These are phyloP conservation scores for Potamarius usumacintae DNA, from an alignment of 2,113 vertebrate species.

Conservation along the genomic window DNA sequence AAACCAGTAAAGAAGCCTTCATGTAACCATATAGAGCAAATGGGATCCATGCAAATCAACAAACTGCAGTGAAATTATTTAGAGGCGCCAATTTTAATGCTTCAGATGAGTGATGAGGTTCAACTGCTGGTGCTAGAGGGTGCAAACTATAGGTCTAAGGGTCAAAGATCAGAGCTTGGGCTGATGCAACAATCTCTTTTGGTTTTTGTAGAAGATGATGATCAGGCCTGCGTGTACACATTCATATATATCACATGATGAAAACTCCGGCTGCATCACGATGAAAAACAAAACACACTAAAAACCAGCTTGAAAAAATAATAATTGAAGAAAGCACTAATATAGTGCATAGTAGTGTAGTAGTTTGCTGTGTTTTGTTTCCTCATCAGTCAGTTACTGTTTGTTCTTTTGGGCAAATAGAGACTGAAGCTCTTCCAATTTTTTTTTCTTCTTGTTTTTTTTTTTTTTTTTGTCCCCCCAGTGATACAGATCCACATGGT, in stretches of 20 bases:
- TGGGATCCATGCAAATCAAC: not conserved
- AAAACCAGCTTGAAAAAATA: slow-evolving; percentile 80
- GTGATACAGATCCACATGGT: not conserved
- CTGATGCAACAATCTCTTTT: slow-evolving; percentile 51
- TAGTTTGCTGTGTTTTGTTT: slow-evolving; percentile 65
- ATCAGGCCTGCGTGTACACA: slow-evolving; percentile 59
- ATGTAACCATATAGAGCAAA: not conserved
- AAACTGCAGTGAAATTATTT: not conserved
- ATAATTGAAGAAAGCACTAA: slow-evolving; percentile 87
- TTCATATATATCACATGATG: slow-evolving; percentile 67
- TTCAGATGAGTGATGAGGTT: not conserved
- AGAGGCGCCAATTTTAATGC: not conserved
- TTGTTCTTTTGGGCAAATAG: slow-evolving; percentile 8
- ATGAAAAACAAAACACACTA: slow-evolving; percentile 65
- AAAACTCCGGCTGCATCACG: slow-evolving; percentile 71
- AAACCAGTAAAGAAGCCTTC: not conserved
- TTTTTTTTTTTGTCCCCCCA: slow-evolving; percentile 15
- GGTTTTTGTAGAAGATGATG: slow-evolving; percentile 49
- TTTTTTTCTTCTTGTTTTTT: slow-evolving; percentile 8
- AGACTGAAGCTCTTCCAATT: not conserved
- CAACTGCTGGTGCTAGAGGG: slow-evolving; percentile 12
- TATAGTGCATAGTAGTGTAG: slow-evolving; percentile 89
- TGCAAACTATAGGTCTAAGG: not conserved
- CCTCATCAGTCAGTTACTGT: slow-evolving; percentile 61
- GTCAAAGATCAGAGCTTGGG: slow-evolving; percentile 47